phyloP scores from a whole-genome alignment of 1,140 invertebrate species.

The Acromyrmex charruanus region DNA sequence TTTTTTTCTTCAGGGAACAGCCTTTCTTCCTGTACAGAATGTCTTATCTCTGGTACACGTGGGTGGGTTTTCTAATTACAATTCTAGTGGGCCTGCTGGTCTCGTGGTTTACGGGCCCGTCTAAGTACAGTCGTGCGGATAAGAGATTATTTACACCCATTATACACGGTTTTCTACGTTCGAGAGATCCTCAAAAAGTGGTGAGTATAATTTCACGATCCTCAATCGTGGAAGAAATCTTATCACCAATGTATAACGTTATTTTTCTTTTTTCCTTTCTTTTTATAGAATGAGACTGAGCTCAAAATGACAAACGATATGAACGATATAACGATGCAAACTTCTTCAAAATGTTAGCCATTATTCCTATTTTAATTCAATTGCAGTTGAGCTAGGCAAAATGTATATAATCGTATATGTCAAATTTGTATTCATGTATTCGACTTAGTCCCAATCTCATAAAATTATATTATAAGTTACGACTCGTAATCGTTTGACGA shows the following conservation, averaged over 20 bases:
- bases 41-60: conserved; percentile 90
- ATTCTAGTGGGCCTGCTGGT: conserved; percentile 90
- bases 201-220: conserved; percentile 16
- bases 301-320: conserved; percentile 45
- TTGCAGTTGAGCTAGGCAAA: not conserved
- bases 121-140: conserved; percentile 79
- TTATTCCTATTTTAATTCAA: not conserved
- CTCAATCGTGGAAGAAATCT: not conserved
- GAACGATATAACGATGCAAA: conserved; percentile 33
- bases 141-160: conserved; percentile 83
- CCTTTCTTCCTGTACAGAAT: conserved; percentile 88
- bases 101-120: conserved; percentile 89
- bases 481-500: not conserved
- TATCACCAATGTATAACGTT: not conserved
- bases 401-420: conserved; percentile 3
- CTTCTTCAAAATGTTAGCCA: conserved; percentile 42
- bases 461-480: conserved; percentile 21
- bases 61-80: conserved; percentile 89
- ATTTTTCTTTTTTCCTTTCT: not conserved
- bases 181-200: conserved; percentile 45
- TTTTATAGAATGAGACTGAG: conserved; percentile 66
- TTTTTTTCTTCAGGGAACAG: conserved; percentile 76
- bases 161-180: conserved; percentile 75
- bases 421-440: conserved; percentile 8
- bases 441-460: not conserved